Conservation (phyloP, 2,888 invertebrate genomes). For the Ophion ellenae region DNA sequence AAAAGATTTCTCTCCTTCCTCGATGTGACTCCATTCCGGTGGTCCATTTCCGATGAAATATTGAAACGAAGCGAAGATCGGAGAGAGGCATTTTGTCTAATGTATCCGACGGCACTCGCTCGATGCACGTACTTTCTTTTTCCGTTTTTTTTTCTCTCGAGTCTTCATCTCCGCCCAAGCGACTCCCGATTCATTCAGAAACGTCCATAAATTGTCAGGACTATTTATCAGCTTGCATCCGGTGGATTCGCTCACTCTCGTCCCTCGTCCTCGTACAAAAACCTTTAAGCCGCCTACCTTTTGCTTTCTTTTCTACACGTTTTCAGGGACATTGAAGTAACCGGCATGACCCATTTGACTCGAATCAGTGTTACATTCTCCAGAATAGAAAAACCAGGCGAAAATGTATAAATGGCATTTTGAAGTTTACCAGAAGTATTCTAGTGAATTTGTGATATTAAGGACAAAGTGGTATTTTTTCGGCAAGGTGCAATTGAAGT, state of each 20-base stretch:
- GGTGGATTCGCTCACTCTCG: background rate
- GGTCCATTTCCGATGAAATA: constrained; percentile 62
- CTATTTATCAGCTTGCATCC: constrained; percentile 29
- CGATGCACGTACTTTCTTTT: constrained; percentile 13
- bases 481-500: no score
- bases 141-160: background rate
- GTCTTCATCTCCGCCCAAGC: constrained; percentile 5
- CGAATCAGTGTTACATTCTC: background rate
- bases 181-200: constrained; percentile 25
- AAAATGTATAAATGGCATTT: background rate
- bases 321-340: background rate
- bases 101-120: constrained; percentile 34
- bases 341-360: background rate
- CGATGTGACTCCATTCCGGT: constrained; percentile 13
- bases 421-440: no score
- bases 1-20: constrained; percentile 20
- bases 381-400: background rate
- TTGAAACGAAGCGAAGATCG: constrained; percentile 47
- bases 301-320: background rate
- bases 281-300: background rate
- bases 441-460: no score
- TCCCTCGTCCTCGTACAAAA: background rate
- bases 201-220: constrained; percentile 21
- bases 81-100: constrained; percentile 47
- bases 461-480: no score